Percentiles rank a stretch among this genome's conserved stretches.
Evolutionary conservation across 2,888 invertebrate genomes (phyloP).

Genomic region (Notodonta dromedarius): DNA sequence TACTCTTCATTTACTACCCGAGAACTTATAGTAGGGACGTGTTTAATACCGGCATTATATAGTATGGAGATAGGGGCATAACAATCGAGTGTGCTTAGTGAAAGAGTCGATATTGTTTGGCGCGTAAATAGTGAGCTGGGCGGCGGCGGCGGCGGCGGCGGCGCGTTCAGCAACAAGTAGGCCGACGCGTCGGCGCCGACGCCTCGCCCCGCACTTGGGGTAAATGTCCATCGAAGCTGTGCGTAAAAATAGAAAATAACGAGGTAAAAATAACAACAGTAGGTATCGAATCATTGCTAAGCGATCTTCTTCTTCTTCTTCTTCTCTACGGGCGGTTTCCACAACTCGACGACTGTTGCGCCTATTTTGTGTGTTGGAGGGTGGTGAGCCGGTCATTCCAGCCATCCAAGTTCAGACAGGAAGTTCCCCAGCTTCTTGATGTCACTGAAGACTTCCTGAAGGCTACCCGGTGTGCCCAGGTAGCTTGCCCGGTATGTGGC

Average conservation of each 20-base stretch:
- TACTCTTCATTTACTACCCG: background rate
- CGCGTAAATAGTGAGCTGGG: slow-evolving; percentile 58
- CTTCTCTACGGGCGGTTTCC: no score
- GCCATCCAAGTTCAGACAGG: no score
- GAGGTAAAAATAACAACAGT: background rate
- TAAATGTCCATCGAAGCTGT: slow-evolving; percentile 1
- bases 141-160: slow-evolving; percentile 39
- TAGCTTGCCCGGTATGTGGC: no score
- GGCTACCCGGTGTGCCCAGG: no score
- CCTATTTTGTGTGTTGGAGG: no score
- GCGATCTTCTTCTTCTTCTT: no score
- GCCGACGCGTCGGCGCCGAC: slow-evolving; percentile 70
- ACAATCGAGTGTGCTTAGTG: slow-evolving; percentile 46
- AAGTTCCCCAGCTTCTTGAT: no score
- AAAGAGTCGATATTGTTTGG: slow-evolving; percentile 59
- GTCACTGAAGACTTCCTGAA: no score
- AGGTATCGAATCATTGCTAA: no score
- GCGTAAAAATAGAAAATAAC: background rate
- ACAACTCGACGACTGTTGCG: no score
- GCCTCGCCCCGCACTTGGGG: slow-evolving; percentile 13
- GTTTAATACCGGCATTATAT: slow-evolving; percentile 23
- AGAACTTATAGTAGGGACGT: slow-evolving; percentile 19
- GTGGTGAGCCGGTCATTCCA: no score
- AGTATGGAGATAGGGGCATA: slow-evolving; percentile 22
- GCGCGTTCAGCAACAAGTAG: slow-evolving; percentile 70